Percentiles rank a stretch among this genome's conserved stretches.
Evolutionary conservation across 2,797 vertebrate genomes (phyloP).

Genomic region (Eurystomus glaucurus): DNA sequence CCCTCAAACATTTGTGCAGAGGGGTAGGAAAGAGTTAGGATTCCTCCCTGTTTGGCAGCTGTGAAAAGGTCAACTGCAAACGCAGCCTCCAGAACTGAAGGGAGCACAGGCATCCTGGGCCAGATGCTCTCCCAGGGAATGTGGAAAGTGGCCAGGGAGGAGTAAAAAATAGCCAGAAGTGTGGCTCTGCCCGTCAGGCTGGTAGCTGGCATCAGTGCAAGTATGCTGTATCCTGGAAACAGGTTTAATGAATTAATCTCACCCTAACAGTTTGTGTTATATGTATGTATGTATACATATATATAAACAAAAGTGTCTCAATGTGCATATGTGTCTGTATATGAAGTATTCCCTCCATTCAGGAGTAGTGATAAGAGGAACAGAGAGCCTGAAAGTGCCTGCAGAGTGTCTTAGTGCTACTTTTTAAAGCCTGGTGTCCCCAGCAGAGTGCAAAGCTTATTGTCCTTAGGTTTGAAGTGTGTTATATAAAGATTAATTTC

Average conservation of each 20-base stretch:
- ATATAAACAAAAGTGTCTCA: background rate
- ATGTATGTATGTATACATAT: rapidly evolving
- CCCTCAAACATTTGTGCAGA: constrained; percentile 37
- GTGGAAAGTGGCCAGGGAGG: constrained; percentile 38
- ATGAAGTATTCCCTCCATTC: background rate
- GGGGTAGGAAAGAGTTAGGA: constrained; percentile 29
- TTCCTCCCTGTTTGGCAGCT: constrained; percentile 45
- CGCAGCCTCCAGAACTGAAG: background rate
- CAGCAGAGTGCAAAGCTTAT: background rate
- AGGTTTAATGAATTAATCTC: background rate
- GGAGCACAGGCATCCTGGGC: background rate
- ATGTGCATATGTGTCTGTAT: background rate
- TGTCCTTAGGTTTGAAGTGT: constrained; percentile 40
- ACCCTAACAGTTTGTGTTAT: background rate
- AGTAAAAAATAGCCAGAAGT: constrained; percentile 60
- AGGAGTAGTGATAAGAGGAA: background rate
- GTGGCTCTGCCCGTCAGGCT: constrained; percentile 41
- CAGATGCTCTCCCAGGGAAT: constrained; percentile 26
- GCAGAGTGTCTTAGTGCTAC: background rate
- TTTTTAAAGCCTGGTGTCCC: background rate
- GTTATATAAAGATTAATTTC: constrained; percentile 46
- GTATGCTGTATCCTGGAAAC: constrained; percentile 29
- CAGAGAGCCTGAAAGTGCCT: background rate
- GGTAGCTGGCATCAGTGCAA: background rate
- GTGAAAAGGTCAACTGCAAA: constrained; percentile 47